Evolutionary conservation across 2,888 invertebrate genomes (phyloP), one percentile per base, ranked within the genome.

Genomic region (Notodromas monacha): DNA sequence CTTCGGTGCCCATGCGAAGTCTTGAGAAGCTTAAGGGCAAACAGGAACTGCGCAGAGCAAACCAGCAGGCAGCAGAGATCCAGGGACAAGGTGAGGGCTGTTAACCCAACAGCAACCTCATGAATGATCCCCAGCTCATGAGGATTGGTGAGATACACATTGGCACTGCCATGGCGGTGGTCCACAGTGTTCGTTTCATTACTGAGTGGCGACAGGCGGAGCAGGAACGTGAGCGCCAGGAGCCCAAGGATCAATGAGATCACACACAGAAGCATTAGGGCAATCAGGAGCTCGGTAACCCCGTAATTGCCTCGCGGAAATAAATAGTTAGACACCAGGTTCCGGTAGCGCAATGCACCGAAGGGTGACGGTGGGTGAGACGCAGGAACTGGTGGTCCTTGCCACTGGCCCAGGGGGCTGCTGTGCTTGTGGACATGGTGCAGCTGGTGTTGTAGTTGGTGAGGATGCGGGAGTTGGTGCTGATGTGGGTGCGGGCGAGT

Each of bases 11-110:
- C 70, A 43, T 70, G 69, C 34, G 70, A 68, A 31, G 73, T 68
- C 46, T 74, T 68, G 44, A 76, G 67, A 49, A 84, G 60, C 55
- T 79, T 79, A 39, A 81, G 73, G 29, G 79, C 74, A 48, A 81
- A 79, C 45, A 79, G 61, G 55, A 77, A 79, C 57, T 84, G 81
- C 45, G 79, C 73, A 41, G 77, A 70, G 58, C 81, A 81, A 43
- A 81, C 76, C 41, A 81, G 61, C 35, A 81, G 58, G 48, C 81
- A 81, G 56, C 76, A 77, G 36, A 81, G 58, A 54, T 81, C 73
- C 39, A 81, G 54, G 15, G 74, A 73, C 31, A 81, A 56, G 36
- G 79, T 76, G 44, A 81, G 59, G 34, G 77, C 74, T 47, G 76
- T 72, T 44, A 81, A 56, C 15, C 77, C 77, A 46, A 79, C 57